Conservation (phyloP, 2,888 invertebrate species). For the Chalcis sispes region DNA sequence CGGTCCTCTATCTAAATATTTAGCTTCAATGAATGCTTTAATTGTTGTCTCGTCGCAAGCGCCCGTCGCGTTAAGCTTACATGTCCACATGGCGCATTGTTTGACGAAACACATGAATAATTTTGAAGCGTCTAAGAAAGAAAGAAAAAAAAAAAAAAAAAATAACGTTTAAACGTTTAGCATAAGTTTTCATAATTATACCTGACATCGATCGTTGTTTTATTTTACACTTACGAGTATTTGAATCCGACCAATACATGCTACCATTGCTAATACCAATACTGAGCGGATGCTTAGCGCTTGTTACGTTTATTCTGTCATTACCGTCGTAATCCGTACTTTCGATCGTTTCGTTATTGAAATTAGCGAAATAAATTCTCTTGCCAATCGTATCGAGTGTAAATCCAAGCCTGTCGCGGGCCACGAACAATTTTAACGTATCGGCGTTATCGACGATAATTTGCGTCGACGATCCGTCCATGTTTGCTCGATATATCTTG, state of each 20-base stretch:
- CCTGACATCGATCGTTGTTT: neutral
- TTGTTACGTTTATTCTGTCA: neutral
- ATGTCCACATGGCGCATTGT: neutral
- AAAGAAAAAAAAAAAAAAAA: too few species aligned
- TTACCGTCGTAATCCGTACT: neutral
- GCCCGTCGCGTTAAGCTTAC: neutral
- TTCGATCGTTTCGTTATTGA: neutral
- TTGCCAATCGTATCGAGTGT: neutral
- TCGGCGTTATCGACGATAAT: neutral
- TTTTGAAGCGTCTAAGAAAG: too few species aligned
- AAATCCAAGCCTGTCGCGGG: neutral
- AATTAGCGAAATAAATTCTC: constrained; percentile 16
- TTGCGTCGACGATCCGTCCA: constrained; percentile 8
- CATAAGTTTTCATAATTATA: neutral
- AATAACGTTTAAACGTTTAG: too few species aligned
- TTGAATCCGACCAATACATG: constrained; percentile 11
- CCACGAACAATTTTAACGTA: neutral
- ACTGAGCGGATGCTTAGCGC: neutral
- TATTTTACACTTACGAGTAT: too few species aligned
- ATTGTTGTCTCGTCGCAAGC: neutral
- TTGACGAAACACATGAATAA: neutral
- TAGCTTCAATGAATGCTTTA: too few species aligned
- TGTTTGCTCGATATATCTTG: constrained; percentile 15
- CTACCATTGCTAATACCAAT: neutral
- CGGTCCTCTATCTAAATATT: neutral